These are phyloP conservation scores for Dugesia japonica DNA, from an alignment of 2,888 invertebrate genomes.

Conservation along the genomic window DNA sequence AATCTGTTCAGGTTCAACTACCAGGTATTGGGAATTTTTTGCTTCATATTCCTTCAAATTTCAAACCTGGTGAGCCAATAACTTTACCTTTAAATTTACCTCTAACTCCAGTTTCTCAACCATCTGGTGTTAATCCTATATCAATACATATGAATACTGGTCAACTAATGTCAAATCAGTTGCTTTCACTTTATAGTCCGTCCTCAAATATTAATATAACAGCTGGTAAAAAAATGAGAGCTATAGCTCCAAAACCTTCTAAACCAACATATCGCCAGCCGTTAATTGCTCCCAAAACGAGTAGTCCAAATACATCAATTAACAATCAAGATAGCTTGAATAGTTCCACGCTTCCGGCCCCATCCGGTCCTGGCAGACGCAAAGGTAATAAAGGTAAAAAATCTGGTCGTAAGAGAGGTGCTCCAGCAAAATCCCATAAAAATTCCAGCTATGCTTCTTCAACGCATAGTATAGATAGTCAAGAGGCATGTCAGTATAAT, in stretches of 20 bases:
- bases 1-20: neutral
- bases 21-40: neutral
- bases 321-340: neutral
- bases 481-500: neutral
- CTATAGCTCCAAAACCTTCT: slow-evolving; percentile 27
- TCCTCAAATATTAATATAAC: neutral
- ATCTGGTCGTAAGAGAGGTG: slow-evolving; percentile 23
- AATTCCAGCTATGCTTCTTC: neutral
- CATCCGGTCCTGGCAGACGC: neutral
- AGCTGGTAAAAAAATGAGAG: slow-evolving; percentile 31
- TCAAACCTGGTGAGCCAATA: neutral
- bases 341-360: slow-evolving; percentile 9
- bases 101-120: neutral
- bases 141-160: neutral
- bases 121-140: slow-evolving; percentile 10
- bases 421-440: slow-evolving; percentile 21
- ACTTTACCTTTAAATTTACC: slow-evolving; percentile 5
- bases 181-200: slow-evolving; percentile 6
- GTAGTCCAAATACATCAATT: neutral
- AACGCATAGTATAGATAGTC: slow-evolving; percentile 1
- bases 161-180: neutral
- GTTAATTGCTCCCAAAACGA: slow-evolving; percentile 24
- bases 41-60: slow-evolving; percentile 13
- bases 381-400: slow-evolving; percentile 17
- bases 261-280: slow-evolving; percentile 14